Conservation (phyloP, 2,888 invertebrate species). For the Cantharis lateralis region DNA sequence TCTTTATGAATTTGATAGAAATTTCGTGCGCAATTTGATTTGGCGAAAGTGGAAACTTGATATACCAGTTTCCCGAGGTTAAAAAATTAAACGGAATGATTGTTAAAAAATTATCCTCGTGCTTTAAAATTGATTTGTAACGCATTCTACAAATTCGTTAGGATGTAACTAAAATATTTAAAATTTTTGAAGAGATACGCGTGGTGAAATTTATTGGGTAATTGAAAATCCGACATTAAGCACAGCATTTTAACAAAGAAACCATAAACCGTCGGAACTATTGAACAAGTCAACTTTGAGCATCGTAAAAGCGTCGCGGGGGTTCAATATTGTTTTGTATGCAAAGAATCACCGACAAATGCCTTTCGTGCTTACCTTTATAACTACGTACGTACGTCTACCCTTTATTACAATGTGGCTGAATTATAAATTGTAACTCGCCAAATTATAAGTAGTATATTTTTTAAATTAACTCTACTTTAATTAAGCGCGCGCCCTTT, state of each 20-base stretch:
- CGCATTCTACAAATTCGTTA: slow-evolving; percentile 27
- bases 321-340: slow-evolving; percentile 47
- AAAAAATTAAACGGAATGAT: not conserved
- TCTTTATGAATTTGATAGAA: not conserved
- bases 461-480: not conserved
- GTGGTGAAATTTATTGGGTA: slow-evolving; percentile 43
- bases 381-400: slow-evolving; percentile 4
- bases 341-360: slow-evolving; percentile 47
- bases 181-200: slow-evolving; percentile 31
- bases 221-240: slow-evolving; percentile 42
- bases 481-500: not conserved
- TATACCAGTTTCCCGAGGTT: not conserved
- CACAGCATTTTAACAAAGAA: slow-evolving; percentile 41
- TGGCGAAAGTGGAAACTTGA: not conserved
- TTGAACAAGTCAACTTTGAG: slow-evolving; percentile 40
- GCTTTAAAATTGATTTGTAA: not conserved
- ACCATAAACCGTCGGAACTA: slow-evolving; percentile 45
- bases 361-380: slow-evolving; percentile 14
- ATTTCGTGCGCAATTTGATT: not conserved
- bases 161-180: slow-evolving; percentile 26
- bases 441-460: slow-evolving; percentile 5
- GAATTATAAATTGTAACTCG: slow-evolving; percentile 12
- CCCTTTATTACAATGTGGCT: slow-evolving; percentile 9
- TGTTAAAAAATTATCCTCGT: not conserved
- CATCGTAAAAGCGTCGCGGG: slow-evolving; percentile 45